Percentiles rank a stretch among this genome's conserved stretches.
Conservation (phyloP, 1,140 invertebrate species). For the Pogonomyrmex barbatus region DNA sequence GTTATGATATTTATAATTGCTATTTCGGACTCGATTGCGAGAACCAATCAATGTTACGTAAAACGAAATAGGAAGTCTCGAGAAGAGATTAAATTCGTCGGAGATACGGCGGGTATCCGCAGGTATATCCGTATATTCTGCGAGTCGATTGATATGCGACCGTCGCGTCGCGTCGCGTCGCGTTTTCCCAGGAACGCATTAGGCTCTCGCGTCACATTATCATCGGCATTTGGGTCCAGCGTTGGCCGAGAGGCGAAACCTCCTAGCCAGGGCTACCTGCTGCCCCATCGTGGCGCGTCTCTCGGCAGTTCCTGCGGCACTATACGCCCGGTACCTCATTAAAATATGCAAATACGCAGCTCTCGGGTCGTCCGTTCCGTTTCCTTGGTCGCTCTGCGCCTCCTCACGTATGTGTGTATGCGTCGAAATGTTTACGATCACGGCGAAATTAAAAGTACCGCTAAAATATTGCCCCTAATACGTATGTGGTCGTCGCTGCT, state of each 20-base stretch:
- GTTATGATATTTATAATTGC: too few species aligned
- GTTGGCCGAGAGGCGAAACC: slow-evolving; percentile 67
- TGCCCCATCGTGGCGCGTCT: slow-evolving; percentile 69
- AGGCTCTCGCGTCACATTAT: slow-evolving; percentile 79
- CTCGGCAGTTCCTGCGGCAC: slow-evolving; percentile 76
- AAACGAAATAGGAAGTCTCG: neutral
- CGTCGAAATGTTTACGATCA: slow-evolving; percentile 85
- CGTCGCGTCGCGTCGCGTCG: slow-evolving; percentile 25
- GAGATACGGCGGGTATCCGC: neutral
- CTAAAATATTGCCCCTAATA: slow-evolving; percentile 84
- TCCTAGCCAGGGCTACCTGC: slow-evolving; percentile 70
- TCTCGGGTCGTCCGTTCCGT: slow-evolving; percentile 77
- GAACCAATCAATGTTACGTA: neutral
- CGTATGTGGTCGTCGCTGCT: slow-evolving; percentile 68
- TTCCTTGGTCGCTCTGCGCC: slow-evolving; percentile 68
- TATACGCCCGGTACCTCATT: slow-evolving; percentile 83
- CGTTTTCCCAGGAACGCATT: slow-evolving; percentile 67
- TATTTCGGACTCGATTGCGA: neutral
- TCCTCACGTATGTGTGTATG: slow-evolving; percentile 67
- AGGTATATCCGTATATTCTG: neutral
- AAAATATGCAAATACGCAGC: slow-evolving; percentile 85
- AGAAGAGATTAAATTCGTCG: neutral
- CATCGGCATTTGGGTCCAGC: slow-evolving; percentile 79
- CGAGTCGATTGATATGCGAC: slow-evolving; percentile 55
- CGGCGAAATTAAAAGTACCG: slow-evolving; percentile 85